These are phyloP conservation scores for Psococerastis gibbosa DNA, from an alignment of 2,888 invertebrate species.

Conservation along the genomic window DNA sequence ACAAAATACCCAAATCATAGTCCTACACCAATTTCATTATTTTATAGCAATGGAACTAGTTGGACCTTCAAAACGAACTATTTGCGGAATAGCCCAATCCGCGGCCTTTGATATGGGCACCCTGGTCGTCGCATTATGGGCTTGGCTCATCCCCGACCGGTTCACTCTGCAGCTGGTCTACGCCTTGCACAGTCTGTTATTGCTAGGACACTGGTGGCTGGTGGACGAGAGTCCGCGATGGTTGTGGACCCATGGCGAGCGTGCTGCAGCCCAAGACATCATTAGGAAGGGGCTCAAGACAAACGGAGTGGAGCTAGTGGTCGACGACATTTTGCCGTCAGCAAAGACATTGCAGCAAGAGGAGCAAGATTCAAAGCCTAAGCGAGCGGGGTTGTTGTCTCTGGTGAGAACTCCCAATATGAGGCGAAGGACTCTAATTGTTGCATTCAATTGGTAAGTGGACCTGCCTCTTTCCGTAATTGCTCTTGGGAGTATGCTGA, in stretches of 20 bases:
- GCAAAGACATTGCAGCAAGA: slow-evolving; percentile 7
- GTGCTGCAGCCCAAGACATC: slow-evolving; percentile 51
- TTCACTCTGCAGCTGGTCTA: slow-evolving; percentile 21
- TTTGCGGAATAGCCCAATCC: slow-evolving; percentile 22
- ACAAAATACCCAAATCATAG: no score
- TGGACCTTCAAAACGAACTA: slow-evolving; percentile 20
- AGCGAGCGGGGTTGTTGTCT: slow-evolving; percentile 61
- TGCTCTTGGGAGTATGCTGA: no score
- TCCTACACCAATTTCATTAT: no score
- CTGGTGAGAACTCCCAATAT: no score
- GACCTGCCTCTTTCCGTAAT: no score
- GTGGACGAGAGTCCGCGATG: slow-evolving; percentile 80
- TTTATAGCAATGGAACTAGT: slow-evolving; percentile 22
- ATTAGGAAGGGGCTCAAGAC: slow-evolving; percentile 54
- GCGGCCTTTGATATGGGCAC: slow-evolving; percentile 22
- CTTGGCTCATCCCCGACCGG: slow-evolving; percentile 20
- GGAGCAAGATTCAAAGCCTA: slow-evolving; percentile 28
- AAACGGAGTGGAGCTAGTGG: slow-evolving; percentile 40
- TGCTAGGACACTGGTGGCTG: slow-evolving; percentile 38
- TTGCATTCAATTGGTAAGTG: slow-evolving; percentile 54
- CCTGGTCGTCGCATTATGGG: slow-evolving; percentile 22
- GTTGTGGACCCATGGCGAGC: slow-evolving; percentile 67
- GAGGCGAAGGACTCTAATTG: slow-evolving; percentile 56
- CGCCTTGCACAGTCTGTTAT: slow-evolving; percentile 20
- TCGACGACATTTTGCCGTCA: neutral